Conservation (phyloP, 2,113 vertebrate genomes). For the Pampusana beccarii region DNA sequence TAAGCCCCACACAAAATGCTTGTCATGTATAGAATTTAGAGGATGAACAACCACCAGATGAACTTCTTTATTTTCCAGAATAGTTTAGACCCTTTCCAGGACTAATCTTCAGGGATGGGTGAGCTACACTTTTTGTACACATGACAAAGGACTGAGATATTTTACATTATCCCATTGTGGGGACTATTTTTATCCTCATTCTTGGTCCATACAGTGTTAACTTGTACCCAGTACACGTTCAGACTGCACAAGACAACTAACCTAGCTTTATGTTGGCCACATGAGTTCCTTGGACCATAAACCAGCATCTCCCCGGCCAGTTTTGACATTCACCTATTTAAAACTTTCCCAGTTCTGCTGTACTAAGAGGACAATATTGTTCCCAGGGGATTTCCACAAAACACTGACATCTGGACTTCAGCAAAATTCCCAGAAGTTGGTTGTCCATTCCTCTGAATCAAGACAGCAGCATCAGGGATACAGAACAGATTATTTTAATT, state of each 20-base stretch:
- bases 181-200: background rate
- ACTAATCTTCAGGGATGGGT: background rate
- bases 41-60: background rate
- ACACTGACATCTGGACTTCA: background rate
- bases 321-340: background rate
- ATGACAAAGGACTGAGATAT: rapidly evolving
- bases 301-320: background rate
- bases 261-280: background rate
- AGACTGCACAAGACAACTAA: background rate
- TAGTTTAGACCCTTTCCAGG: background rate
- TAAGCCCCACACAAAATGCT: background rate
- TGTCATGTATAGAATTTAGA: background rate
- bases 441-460: background rate
- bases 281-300: background rate
- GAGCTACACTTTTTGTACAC: background rate
- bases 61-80: background rate
- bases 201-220: background rate
- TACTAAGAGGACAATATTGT: background rate
- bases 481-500: background rate
- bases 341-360: background rate
- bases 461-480: background rate
- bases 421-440: background rate
- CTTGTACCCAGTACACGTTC: background rate
- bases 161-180: no score
- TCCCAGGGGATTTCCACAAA: background rate